Base-by-base conservation (phyloP, 1,140 invertebrate species). In the Drosophila truncata region DNA sequence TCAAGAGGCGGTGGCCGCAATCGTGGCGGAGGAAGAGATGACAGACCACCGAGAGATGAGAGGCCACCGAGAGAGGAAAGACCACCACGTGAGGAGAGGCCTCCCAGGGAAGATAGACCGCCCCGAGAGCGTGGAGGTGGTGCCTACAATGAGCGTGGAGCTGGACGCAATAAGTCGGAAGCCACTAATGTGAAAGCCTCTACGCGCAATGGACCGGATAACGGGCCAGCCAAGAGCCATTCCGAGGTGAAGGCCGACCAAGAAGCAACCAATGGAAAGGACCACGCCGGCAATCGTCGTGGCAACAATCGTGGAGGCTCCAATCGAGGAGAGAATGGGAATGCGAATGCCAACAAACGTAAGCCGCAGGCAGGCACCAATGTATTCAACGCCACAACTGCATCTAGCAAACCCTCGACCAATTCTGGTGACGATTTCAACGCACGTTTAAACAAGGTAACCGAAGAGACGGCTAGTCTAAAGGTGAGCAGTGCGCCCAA, bases 391-490 rank as follows among this genome's bases (percentile, higher is more conserved):
- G 46, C 59, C 10, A 14, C 44, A 27, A 50, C 8, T 49, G 47
- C 14, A 14, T 25, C 73, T 0, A 25, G 18, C 2, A 49, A 86
- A 44, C 11, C 10, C 29, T 11, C 35, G 6, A 39, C 49, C 47
- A 66, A 39, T 18, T 23, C 60, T 14, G 70, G 44, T 13, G 86
- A 90, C 1, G 86, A 90, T 23, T 75, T 70, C 27, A 78, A 65
- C 14, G 66, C 65, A 33, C 85, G 78, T 14, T 39, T 91, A 23
- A 91, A 62, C 44, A 91, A 91, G 65, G 66, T 91, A 11, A 65
- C 87, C 13, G 80, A 88, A 3, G 84, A 91, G 18, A 79, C 88
- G 2, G 64, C 78, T 9, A 88, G 80, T 52, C 47, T 91, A 0
- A 91, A 91, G 59, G 23, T 91, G 8, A 66, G 66, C 63, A 44